Evolutionary conservation across 2,888 invertebrate genomes (phyloP), one percentile per base, ranked within the genome.

Genomic region (Malachius bipustulatus): DNA sequence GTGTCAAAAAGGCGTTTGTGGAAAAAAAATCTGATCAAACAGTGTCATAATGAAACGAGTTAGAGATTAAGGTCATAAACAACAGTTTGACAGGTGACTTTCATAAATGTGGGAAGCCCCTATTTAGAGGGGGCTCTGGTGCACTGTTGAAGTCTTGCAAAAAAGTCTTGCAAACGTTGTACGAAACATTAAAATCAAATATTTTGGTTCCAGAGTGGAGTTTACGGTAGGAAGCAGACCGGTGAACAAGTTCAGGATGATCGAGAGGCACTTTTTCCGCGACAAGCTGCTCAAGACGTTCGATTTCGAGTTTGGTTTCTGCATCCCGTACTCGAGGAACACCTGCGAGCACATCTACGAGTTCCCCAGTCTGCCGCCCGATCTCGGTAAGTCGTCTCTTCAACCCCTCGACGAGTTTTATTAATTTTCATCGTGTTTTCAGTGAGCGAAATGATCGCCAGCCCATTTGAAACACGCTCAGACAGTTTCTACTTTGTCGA

Each of bases 401-500:
- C n/a, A n/a, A n/a, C n/a, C n/a, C n/a, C n/a, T n/a, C n/a, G n/a
- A n/a, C n/a, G n/a, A n/a, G n/a, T n/a, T n/a, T n/a, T n/a, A n/a
- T n/a, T n/a, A n/a, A n/a, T n/a, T n/a, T n/a, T n/a, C n/a, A n/a
- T n/a, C n/a, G 35, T 35, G 14, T 45, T 75, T 79, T 42, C 69
- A 91, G 96, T 90, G 56, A 77, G 87, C 46, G 94, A 97, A 65
- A 98, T 98, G 97, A 89, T 97, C 51, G 75, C 80, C 19, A 75
- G 81, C 55, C 97, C 97, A 11, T 97, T 91, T 62, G 94, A 96
- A 65, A 97, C 97, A 6, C 79, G 91, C 48, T 96, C 96, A 0
- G 97, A 98, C 67, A 94, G 94, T 56, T 98, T 96, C 69, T 98
- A 98, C 66, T 98, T 98, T 64, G 96, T 97, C 40, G 94, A 97